phyloP scores from a whole-genome alignment of 2,113 vertebrate species.

The Lasiurus cinereus region DNA sequence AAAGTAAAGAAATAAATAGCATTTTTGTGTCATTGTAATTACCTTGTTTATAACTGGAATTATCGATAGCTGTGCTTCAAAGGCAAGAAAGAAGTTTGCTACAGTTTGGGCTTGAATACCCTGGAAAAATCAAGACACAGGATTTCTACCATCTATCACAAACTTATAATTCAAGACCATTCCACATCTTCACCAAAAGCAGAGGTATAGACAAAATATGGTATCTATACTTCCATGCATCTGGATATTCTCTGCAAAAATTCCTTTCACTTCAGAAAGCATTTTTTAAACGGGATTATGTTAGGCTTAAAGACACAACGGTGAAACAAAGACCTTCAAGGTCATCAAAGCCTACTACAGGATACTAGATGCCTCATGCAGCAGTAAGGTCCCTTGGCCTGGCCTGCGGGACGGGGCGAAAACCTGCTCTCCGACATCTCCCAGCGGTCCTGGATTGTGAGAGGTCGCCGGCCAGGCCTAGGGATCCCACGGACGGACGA shows the following conservation, averaged over 20 bases:
- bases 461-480: too few relatives aligned
- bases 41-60: slow-evolving; percentile 99
- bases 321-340: neutral
- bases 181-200: slow-evolving; percentile 15
- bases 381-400: too few relatives aligned
- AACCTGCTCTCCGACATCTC: too few relatives aligned
- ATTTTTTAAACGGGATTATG: neutral
- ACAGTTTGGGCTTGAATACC: slow-evolving; percentile 98
- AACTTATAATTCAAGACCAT: neutral
- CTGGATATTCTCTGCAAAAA: neutral
- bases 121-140: slow-evolving; percentile 85
- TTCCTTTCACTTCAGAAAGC: slow-evolving; percentile 5
- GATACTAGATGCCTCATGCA: neutral
- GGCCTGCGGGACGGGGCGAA: too few relatives aligned
- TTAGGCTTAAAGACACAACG: neutral
- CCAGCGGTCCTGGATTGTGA: too few relatives aligned
- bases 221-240: neutral
- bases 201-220: neutral
- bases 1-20: slow-evolving; percentile 26
- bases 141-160: neutral
- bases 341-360: neutral
- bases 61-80: slow-evolving; percentile 96
- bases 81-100: slow-evolving; percentile 98
- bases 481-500: too few relatives aligned
- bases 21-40: slow-evolving; percentile 53